Evolutionary conservation across 1,140 invertebrate species (phyloP).

Genomic region (Temnothorax nylanderi): DNA sequence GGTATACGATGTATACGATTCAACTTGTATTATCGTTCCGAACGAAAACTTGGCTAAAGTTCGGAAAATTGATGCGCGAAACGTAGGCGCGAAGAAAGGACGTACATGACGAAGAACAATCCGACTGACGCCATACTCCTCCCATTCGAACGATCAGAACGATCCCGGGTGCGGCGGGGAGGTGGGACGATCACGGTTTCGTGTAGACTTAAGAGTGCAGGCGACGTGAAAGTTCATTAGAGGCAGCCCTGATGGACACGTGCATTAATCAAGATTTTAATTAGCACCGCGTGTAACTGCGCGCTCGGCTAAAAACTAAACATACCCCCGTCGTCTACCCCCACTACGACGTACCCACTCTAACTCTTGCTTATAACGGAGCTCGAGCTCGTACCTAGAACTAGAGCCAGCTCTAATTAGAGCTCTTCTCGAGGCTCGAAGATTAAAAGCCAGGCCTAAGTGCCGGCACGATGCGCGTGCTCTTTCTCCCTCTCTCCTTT

Average conservation of each 20-base stretch:
- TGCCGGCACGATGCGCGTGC: slow-evolving; percentile 76
- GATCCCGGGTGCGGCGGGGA: background rate
- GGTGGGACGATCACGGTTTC: slow-evolving; percentile 73
- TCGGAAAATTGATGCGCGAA: background rate
- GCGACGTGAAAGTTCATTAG: slow-evolving; percentile 77
- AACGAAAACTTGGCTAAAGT: background rate
- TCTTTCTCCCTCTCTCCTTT: slow-evolving; percentile 45
- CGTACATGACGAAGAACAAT: background rate
- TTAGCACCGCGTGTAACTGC: slow-evolving; percentile 83
- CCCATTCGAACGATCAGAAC: slow-evolving; percentile 37
- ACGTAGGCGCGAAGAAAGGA: background rate
- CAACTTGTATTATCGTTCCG: background rate
- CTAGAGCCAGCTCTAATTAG: slow-evolving; percentile 82
- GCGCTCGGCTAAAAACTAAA: slow-evolving; percentile 82
- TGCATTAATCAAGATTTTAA: slow-evolving; percentile 85
- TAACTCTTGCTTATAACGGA: slow-evolving; percentile 77
- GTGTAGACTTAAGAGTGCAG: slow-evolving; percentile 73
- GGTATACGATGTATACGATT: background rate
- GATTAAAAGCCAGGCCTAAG: slow-evolving; percentile 83
- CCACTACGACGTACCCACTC: slow-evolving; percentile 68
- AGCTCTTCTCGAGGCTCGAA: slow-evolving; percentile 80
- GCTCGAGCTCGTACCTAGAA: slow-evolving; percentile 73
- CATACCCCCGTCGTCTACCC: slow-evolving; percentile 71
- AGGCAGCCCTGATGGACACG: slow-evolving; percentile 82
- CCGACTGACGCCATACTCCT: background rate